Conservation (phyloP, 2,113 vertebrate genomes). For the Vireo altiloquus region DNA sequence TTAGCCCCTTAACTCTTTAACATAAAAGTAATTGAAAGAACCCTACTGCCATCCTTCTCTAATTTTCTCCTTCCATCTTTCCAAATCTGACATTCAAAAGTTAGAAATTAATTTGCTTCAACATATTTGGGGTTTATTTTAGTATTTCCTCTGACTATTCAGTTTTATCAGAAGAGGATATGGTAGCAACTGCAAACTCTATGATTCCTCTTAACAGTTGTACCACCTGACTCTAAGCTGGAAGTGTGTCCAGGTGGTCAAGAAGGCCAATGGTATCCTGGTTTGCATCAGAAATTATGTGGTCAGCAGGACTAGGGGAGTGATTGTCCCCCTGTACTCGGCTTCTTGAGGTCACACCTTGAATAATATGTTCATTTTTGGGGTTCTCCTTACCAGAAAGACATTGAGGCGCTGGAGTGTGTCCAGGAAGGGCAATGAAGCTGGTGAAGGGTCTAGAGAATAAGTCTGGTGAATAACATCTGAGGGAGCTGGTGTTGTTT, state of each 20-base stretch:
- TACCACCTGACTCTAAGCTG: not conserved
- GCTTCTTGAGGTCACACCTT: accelerated
- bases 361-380: not conserved
- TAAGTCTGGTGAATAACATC: accelerated
- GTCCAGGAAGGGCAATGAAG: not conserved
- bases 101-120: not conserved
- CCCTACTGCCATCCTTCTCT: not conserved
- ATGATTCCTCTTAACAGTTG: not conserved
- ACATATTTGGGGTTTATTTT: not conserved
- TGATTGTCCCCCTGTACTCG: accelerated
- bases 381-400: not conserved
- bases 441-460: not conserved
- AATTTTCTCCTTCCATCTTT: not conserved
- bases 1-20: not conserved
- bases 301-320: not conserved
- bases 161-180: not conserved
- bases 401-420: accelerated
- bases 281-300: not conserved
- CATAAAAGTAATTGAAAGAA: not conserved
- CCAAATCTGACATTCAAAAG: not conserved
- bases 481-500: not conserved
- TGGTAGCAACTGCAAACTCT: not conserved
- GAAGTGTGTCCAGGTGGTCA: not conserved
- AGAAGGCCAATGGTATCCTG: not conserved
- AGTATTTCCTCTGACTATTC: not conserved